A percentile compares a stretch with the other conserved stretches of the same genome.
Conservation (phyloP, 2,797 vertebrate genomes). For the Chlorospingus semifuscus region DNA sequence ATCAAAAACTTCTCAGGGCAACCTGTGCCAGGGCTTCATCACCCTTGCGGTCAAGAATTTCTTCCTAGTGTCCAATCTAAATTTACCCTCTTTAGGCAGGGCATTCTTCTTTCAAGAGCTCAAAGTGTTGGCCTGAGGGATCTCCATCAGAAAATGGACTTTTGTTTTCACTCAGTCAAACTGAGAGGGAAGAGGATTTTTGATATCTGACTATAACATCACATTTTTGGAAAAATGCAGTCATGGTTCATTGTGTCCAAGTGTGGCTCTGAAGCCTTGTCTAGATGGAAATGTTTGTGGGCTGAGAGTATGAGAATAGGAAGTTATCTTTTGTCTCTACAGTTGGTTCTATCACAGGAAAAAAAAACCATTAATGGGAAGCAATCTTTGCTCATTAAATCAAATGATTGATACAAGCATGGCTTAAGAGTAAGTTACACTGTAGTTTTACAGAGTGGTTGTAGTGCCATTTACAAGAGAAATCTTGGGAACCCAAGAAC, state of each 20-base stretch:
- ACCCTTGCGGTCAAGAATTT: not conserved
- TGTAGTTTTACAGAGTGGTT: not conserved
- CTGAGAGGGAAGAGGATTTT: not conserved
- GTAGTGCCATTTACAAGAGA: not conserved
- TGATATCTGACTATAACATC: not conserved
- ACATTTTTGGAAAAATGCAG: not conserved
- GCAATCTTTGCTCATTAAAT: not conserved
- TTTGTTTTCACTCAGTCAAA: not conserved
- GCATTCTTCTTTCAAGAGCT: not conserved
- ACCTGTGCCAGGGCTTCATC: not conserved
- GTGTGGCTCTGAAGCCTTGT: not conserved
- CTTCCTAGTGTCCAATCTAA: not conserved
- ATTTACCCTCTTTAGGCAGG: not conserved
- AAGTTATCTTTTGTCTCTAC: not conserved
- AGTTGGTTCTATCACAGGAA: not conserved
- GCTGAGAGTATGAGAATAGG: not conserved
- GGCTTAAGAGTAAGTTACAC: not conserved
- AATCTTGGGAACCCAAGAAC: not conserved
- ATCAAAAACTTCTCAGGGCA: not conserved
- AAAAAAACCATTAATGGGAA: not conserved
- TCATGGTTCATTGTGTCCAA: not conserved
- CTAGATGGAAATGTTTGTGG: not conserved
- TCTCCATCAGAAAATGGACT: not conserved
- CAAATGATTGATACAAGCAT: not conserved
- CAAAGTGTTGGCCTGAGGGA: not conserved